These are phyloP conservation scores for Machaerirhynchus nigripectus DNA, from an alignment of 2,113 vertebrate genomes.

Conservation along the genomic window DNA sequence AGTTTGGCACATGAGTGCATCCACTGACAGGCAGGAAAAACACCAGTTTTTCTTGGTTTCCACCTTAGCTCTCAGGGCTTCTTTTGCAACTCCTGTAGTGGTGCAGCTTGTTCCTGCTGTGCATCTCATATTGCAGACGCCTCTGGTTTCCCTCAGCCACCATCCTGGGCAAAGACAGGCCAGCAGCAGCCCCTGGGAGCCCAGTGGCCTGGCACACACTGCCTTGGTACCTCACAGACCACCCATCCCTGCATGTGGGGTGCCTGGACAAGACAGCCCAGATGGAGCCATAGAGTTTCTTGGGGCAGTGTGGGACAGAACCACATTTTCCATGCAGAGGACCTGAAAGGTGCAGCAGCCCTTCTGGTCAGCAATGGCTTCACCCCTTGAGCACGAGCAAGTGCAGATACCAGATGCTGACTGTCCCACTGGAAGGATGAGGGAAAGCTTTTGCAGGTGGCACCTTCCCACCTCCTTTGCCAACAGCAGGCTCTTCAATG, in stretches of 20 bases:
- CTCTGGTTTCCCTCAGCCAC: neutral
- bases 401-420: neutral
- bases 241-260: rapidly evolving
- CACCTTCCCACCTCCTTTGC: neutral
- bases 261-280: neutral
- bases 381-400: neutral
- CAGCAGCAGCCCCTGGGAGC: neutral
- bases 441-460: neutral
- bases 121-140: neutral
- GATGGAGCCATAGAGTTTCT: neutral
- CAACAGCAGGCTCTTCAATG: neutral
- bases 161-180: neutral
- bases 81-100: neutral
- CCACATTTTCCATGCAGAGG: neutral
- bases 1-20: rapidly evolving
- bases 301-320: neutral
- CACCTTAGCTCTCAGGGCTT: neutral
- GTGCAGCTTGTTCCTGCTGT: neutral
- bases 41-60: neutral
- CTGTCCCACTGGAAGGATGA: neutral
- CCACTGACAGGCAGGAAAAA: neutral
- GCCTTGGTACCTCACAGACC: neutral
- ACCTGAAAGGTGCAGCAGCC: neutral
- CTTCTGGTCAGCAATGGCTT: neutral
- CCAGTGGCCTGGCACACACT: neutral